These are phyloP conservation scores for Panzeria rudis DNA, from an alignment of 2,888 invertebrate genomes.

Conservation along the genomic window DNA sequence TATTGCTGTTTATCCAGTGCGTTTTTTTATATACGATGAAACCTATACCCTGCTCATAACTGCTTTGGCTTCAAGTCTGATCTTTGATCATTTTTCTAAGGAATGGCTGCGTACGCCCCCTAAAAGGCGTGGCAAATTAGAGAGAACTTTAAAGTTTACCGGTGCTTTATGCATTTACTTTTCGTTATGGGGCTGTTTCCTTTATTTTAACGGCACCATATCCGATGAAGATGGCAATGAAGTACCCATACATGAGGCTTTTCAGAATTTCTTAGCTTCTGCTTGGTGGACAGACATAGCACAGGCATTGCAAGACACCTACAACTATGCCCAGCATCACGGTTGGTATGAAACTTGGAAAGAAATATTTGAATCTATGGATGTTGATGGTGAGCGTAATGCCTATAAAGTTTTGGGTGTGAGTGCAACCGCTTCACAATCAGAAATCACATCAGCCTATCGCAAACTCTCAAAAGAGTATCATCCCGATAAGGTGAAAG, in stretches of 20 bases:
- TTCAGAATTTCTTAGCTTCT: conserved; percentile 94
- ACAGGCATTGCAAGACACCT: conserved; percentile 89
- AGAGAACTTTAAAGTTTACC: conserved; percentile 86
- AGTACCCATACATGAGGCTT: conserved; percentile 93
- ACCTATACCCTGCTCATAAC: conserved; percentile 88
- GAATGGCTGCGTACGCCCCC: conserved; percentile 89
- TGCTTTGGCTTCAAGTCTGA: conserved; percentile 87
- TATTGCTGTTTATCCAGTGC: conserved; percentile 87
- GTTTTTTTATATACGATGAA: conserved; percentile 90
- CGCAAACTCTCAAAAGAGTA: conserved; percentile 91
- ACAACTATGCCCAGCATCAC: conserved; percentile 91
- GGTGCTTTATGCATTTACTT: conserved; percentile 88
- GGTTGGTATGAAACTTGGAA: conserved; percentile 96
- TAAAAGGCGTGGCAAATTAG: conserved; percentile 83
- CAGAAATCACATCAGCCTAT: conserved; percentile 93
- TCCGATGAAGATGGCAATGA: conserved; percentile 94
- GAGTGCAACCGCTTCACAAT: conserved; percentile 91
- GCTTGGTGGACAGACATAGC: conserved; percentile 94
- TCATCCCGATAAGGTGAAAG: conserved; percentile 96
- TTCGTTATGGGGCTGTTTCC: conserved; percentile 90
- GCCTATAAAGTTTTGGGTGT: conserved; percentile 93
- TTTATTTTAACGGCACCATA: conserved; percentile 94
- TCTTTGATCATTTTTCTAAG: conserved; percentile 91
- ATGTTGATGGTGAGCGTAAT: conserved; percentile 95
- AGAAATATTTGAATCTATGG: conserved; percentile 92